Evolutionary conservation across 2,113 vertebrate genomes (phyloP), one percentile per base, ranked within the genome.

Genomic region (Rhinogobius similis): DNA sequence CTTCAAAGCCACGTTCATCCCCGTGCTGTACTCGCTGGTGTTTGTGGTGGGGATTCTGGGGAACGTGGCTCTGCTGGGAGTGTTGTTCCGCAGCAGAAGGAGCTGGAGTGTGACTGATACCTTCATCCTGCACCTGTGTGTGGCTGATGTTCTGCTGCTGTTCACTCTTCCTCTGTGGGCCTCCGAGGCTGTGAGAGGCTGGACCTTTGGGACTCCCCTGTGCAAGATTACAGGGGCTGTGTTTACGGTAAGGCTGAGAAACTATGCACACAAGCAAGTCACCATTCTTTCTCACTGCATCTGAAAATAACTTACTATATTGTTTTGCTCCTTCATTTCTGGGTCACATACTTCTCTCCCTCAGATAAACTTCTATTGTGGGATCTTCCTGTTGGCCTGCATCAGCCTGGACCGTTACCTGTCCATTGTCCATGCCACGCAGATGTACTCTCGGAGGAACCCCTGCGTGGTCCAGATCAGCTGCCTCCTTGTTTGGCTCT

Each of bases 371-470:
- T 96, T 96, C 88, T 95, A 95, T n/a, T 90, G 95, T 21, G 93
- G 95, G 18, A 96, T 94, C 81, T 94, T 96, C 46, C 92, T 97
- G 68, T 89, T 97, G 69, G 93, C 91, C 58, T 96, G 95, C 87
- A 96, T 97, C 88, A 96, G 96, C 70, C 76, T 95, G 5, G 95
- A 97, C 69, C 93, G 96, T 18, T 97, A 96, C 89, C 66, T 96
- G 70, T 95, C 93, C 68, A 95, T 97, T 0, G 94, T 96, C 21
- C 94, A 95, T 0, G 95, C 95, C 1, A 92, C 94, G 12, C 94
- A 95, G 69, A 94, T 96, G 89, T 96, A 95, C 90, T 94, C 93
- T 10, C 88, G 92, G 7, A 92, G 80, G 29, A 94, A 90, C 11
- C 76, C 89, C 0, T 71, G 69, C 58, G 55, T 81, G 0, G 85